A percentile compares a stretch with the other conserved stretches of the same genome.
Conservation (phyloP, 1,140 invertebrate species). For the Bathynomus jamesi region DNA sequence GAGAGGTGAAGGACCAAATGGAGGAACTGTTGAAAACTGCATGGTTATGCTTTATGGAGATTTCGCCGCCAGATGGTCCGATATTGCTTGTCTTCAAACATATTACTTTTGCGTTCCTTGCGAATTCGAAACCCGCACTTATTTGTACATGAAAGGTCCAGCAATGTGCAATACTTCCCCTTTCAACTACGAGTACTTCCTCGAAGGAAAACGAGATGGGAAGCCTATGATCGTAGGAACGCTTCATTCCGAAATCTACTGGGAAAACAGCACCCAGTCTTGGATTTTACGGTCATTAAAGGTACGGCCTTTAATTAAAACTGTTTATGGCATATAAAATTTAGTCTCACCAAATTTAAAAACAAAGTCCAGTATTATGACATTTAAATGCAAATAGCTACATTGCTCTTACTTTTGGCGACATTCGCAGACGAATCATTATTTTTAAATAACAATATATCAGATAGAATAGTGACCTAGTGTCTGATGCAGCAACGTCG, state of each 20-base stretch:
- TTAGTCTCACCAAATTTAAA: too few relatives aligned
- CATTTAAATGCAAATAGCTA: too few relatives aligned
- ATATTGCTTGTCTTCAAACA: conserved; percentile 30
- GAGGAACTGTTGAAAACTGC: conserved; percentile 32
- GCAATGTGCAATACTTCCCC: conserved; percentile 24
- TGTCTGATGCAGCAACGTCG: too few relatives aligned
- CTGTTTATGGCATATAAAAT: too few relatives aligned
- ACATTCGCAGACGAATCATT: too few relatives aligned
- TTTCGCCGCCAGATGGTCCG: conserved; percentile 25
- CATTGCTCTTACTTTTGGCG: too few relatives aligned
- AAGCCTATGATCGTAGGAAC: conserved; percentile 16
- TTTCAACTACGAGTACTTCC: conserved; percentile 24
- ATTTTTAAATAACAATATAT: too few relatives aligned
- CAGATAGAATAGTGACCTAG: too few relatives aligned
- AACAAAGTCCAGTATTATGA: too few relatives aligned
- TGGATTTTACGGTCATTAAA: conserved; percentile 30
- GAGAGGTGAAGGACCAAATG: conserved; percentile 30
- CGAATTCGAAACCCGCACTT: conserved; percentile 9
- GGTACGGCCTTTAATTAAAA: too few relatives aligned
- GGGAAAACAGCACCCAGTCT: conserved; percentile 6
- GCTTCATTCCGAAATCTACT: conserved; percentile 31
- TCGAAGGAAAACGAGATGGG: conserved; percentile 1
- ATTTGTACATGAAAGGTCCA: conserved; percentile 22
- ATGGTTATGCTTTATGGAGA: conserved; percentile 25
- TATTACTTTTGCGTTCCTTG: conserved; percentile 30